Evolutionary conservation across 1,140 invertebrate species (phyloP), one percentile per base, ranked within the genome.

Genomic region (Cherax destructor): DNA sequence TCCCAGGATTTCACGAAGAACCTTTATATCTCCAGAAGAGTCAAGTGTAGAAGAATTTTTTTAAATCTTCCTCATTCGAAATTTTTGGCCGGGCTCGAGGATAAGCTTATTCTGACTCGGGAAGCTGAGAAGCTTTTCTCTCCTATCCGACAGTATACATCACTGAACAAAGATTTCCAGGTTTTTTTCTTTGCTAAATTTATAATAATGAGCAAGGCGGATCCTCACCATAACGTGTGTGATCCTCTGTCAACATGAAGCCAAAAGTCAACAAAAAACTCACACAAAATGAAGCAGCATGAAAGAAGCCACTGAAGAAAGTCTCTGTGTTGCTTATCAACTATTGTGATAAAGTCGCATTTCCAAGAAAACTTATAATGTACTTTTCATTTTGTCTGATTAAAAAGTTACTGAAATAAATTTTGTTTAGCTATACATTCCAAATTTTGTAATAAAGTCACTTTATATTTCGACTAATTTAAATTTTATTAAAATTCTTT

Each of bases 41-140:
- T 88, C 56, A 88, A 79, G 77, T 85, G 69, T 74, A 87, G 85
- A 78, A 83, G 4, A 4, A 78, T 52, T 61, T 78, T 87, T 76
- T 13, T 56, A 77, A 87, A 47, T 50, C 85, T 87, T 74, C 74
- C 50, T 1, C 59, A 61, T 78, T 87, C 85, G 18, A 78, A 87
- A 78, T 87, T 87, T 78, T 87, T 72, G 85, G 30, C 21, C 52
- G 74, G 78, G 6, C 56, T 87, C 85, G 76, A 78, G 85, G 85
- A 87, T 87, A 47, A 87, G 50, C 85, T 74, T n/a, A 87, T 78
- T 87, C 50, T 87, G 85, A 78, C 59, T 87, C 56, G 74, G 24
- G 74, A 87, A 50, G 85, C 76, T 56, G 52, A 88, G 41, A 88
- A 87, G 11, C 59, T 30, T 72, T 61, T 69, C 69, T 61, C 69